Evolutionary conservation across 1,140 invertebrate genomes (phyloP).

Genomic region (Odontomachus brunneus): DNA sequence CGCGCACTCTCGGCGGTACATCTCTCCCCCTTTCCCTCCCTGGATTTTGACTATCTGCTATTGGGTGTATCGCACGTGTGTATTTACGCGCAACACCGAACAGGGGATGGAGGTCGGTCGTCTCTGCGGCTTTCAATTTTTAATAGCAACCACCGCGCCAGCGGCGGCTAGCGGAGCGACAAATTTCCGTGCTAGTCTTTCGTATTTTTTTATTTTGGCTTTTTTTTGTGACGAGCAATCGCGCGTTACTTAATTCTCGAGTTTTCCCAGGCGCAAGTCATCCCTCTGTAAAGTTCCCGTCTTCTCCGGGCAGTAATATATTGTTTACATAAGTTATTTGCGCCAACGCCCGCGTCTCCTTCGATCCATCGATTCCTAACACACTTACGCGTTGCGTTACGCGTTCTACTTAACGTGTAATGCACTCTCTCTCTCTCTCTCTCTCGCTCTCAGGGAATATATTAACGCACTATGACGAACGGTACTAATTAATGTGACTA

Average conservation of each 20-base stretch:
- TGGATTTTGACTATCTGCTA: constrained; percentile 21
- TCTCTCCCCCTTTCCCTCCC: no score
- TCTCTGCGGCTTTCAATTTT: constrained; percentile 10
- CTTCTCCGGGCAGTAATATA: neutral
- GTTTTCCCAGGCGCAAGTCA: neutral
- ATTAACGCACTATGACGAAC: constrained; percentile 30
- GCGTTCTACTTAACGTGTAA: constrained; percentile 19
- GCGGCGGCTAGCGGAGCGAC: neutral
- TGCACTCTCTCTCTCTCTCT: neutral
- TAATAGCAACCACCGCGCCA: neutral
- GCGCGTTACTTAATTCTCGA: neutral
- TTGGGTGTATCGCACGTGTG: neutral
- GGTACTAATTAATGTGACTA: constrained; percentile 37
- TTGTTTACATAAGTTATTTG: constrained; percentile 20
- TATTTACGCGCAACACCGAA: neutral
- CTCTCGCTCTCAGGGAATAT: constrained; percentile 24
- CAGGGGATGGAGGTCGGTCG: neutral
- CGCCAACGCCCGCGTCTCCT: neutral
- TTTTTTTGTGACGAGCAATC: neutral
- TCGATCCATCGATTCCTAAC: constrained; percentile 5
- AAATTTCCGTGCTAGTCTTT: neutral
- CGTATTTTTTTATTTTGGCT: no score
- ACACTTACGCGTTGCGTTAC: neutral
- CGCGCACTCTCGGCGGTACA: neutral
- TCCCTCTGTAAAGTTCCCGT: neutral